phyloP scores from a whole-genome alignment of 2,113 vertebrate species.

The Carassius auratus region DNA sequence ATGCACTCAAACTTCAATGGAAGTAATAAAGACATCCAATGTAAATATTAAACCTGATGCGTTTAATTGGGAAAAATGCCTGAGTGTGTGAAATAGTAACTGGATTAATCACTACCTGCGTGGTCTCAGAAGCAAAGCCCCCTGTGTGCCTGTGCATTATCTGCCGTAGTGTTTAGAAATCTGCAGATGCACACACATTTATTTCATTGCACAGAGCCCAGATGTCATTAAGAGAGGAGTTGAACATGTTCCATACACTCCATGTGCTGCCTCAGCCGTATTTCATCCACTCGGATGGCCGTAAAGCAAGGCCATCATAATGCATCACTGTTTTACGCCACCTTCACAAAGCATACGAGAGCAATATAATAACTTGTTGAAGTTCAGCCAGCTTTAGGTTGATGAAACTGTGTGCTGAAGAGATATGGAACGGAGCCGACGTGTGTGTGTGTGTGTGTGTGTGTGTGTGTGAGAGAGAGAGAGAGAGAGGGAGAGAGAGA shows the following conservation, averaged over 20 bases:
- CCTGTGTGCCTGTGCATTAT: constrained; percentile 10
- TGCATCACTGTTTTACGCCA: constrained; percentile 20
- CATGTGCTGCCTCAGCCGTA: constrained; percentile 40
- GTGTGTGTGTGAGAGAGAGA: not conserved
- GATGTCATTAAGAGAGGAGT: constrained; percentile 40
- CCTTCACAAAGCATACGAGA: not conserved
- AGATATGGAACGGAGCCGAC: not conserved
- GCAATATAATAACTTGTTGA: constrained; percentile 38
- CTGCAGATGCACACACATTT: constrained; percentile 54
- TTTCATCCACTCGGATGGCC: constrained; percentile 22
- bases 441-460: too few species aligned
- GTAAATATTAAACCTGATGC: constrained; percentile 42
- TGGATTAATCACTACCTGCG: constrained; percentile 28
- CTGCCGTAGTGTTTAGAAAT: constrained; percentile 36
- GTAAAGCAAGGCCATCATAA: constrained; percentile 41
- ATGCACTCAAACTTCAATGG: not conserved
- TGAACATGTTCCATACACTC: constrained; percentile 40
- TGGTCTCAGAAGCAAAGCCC: constrained; percentile 28
- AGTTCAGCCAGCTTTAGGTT: constrained; percentile 12
- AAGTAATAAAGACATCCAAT: constrained; percentile 11
- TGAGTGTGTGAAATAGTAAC: constrained; percentile 25
- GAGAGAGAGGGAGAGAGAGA: not conserved
- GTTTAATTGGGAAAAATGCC: constrained; percentile 39
- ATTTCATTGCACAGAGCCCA: constrained; percentile 41
- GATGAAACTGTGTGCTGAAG: not conserved